A percentile compares a stretch with the other conserved stretches of the same genome.
Evolutionary conservation across 2,113 vertebrate genomes (phyloP).

Genomic region (Bungarus multicinctus): DNA sequence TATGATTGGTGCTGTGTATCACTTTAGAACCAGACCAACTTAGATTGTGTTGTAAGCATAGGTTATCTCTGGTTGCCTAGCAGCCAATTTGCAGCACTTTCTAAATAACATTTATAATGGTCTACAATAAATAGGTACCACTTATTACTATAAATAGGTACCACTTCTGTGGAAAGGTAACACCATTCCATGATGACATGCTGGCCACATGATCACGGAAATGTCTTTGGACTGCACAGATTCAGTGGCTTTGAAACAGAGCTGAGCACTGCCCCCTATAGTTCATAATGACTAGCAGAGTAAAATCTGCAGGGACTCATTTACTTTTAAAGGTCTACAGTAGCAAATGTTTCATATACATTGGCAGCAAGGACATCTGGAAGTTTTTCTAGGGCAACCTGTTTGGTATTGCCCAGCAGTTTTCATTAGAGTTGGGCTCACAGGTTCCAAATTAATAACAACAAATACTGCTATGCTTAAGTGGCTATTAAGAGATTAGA

Average conservation of each 20-base stretch:
- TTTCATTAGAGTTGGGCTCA: background rate
- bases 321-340: slow-evolving; percentile 10
- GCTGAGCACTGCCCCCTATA: background rate
- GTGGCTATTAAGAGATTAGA: background rate
- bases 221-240: background rate
- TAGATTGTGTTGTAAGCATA: slow-evolving; percentile 24
- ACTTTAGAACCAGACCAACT: slow-evolving; percentile 44
- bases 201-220: background rate
- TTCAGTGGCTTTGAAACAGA: background rate
- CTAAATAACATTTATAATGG: slow-evolving; percentile 45
- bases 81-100: slow-evolving; percentile 29
- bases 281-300: background rate
- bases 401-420: background rate
- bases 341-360: slow-evolving; percentile 14
- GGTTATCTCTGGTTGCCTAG: slow-evolving; percentile 19
- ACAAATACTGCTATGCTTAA: background rate
- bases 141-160: background rate
- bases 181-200: background rate
- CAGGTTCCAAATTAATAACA: slow-evolving; percentile 13
- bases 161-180: background rate
- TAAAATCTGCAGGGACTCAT: background rate
- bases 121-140: slow-evolving; percentile 14
- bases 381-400: background rate
- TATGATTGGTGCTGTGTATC: slow-evolving; percentile 44
- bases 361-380: slow-evolving; percentile 5